Evolutionary conservation across 2,113 vertebrate species (phyloP).

Genomic region (Chloroceryle aenea): DNA sequence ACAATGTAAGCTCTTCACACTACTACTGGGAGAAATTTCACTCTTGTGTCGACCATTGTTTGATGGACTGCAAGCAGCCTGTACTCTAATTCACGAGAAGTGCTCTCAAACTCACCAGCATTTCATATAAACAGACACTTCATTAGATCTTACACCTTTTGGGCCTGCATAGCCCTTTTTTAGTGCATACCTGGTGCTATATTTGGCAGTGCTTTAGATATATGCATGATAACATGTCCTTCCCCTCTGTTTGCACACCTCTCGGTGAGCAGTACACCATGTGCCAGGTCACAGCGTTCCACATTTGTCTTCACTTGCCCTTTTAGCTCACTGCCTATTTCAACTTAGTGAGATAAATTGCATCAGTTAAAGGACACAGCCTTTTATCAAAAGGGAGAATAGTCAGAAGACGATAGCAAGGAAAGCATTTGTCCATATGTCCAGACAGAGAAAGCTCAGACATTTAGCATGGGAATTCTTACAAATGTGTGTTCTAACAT

Average conservation of each 20-base stretch:
- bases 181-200: rapidly evolving
- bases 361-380: not conserved
- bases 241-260: not conserved
- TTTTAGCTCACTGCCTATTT: not conserved
- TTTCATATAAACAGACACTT: not conserved
- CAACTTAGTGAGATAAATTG: not conserved
- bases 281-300: not conserved
- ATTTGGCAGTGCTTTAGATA: not conserved
- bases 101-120: not conserved
- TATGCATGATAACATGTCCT: not conserved
- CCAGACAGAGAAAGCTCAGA: not conserved
- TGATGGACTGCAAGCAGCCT: not conserved
- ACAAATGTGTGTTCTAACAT: not conserved
- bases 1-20: not conserved
- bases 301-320: not conserved
- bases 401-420: not conserved
- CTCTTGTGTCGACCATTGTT: not conserved
- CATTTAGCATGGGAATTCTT: not conserved
- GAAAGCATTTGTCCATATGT: not conserved
- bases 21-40: not conserved
- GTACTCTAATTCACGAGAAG: not conserved
- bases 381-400: not conserved
- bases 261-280: rapidly evolving
- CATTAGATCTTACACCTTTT: not conserved
- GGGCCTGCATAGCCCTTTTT: not conserved